Evolutionary conservation across 2,797 vertebrate genomes (phyloP), one percentile per base, ranked within the genome.

Genomic region (Eupleurogrammus muticus): DNA sequence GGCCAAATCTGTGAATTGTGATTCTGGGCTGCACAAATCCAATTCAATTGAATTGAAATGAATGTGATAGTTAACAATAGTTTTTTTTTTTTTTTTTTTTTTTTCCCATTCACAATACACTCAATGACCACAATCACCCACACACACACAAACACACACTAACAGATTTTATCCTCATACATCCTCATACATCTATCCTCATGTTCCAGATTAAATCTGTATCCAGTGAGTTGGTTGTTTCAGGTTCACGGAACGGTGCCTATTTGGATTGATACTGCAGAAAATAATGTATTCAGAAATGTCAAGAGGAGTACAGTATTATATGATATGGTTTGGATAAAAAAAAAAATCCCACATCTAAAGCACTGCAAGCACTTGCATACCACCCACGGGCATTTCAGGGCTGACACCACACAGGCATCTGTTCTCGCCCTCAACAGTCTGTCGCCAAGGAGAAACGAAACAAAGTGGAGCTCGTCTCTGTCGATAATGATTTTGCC

Each of bases 381-480:
- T 50, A 32, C 69, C 85, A 79, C 84, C 87, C 80, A 89, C 82
- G 1, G 67, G 51, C 56, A 44, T 79, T 84, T 80, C 1, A 36
- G 70, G 70, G 52, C 59, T 54, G 60, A 79, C 35, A 51, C 65
- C 73, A 70, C 49, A 53, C 63, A 70, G 35, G 35, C 69, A 48
- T 28, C 19, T 5, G 38, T 81, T 82, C 84, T 83, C 79, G 44
- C 60, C 68, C 50, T 67, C 82, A 73, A 42, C 79, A 72, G 70
- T 23, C 59, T 73, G 80, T 12, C 69, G n/a, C 20, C 38, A 72
- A 65, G 58, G 38, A 70, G 67, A 73, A 55, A 21, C 38, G 64
- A 65, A 64, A 69, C 28, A 54, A 75, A 81, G 46, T 19, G 48
- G 20, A 73, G 55, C 73, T 82, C 56, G 60, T 85, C 70, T 59